Evolutionary conservation across 2,797 vertebrate species (phyloP).

Genomic region (Gadopsis bispinosus): DNA sequence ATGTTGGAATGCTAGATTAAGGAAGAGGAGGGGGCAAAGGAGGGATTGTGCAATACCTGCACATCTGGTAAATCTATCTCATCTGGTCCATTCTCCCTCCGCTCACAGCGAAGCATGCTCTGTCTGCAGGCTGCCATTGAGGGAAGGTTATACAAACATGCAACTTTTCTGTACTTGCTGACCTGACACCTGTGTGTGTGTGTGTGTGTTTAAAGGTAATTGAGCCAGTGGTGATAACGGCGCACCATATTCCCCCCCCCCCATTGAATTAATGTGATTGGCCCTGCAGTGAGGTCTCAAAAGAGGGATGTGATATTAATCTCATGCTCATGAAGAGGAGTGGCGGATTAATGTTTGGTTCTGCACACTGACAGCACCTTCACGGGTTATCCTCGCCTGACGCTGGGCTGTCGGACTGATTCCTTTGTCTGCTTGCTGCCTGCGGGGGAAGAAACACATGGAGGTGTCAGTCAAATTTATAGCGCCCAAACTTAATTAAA

Average conservation of each 20-base stretch:
- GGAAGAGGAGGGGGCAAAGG: slow-evolving; percentile 21
- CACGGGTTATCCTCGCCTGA: slow-evolving; percentile 19
- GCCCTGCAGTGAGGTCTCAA: not conserved
- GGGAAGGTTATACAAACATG: slow-evolving; percentile 72
- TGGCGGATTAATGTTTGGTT: slow-evolving; percentile 32
- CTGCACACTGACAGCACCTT: slow-evolving; percentile 37
- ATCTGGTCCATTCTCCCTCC: slow-evolving; percentile 66
- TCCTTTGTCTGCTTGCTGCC: slow-evolving; percentile 57
- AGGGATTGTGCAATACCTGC: slow-evolving; percentile 84
- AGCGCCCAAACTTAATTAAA: slow-evolving; percentile 34
- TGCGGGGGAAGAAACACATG: slow-evolving; percentile 23
- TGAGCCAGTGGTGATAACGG: slow-evolving; percentile 45
- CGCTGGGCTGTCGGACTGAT: slow-evolving; percentile 30
- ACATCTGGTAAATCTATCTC: slow-evolving; percentile 84
- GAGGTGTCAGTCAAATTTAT: slow-evolving; percentile 54
- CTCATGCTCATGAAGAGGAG: not conserved
- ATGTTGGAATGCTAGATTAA: slow-evolving; percentile 74
- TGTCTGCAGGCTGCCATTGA: slow-evolving; percentile 64
- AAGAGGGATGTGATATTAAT: slow-evolving; percentile 23
- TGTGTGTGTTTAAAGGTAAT: slow-evolving; percentile 44
- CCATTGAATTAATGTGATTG: slow-evolving; percentile 17
- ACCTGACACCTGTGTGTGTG: slow-evolving; percentile 38
- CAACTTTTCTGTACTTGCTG: slow-evolving; percentile 63
- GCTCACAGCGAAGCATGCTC: slow-evolving; percentile 66
- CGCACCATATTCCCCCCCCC: not conserved